These are phyloP conservation scores for Stichodactyla helianthus DNA, from an alignment of 64 coral and sea anemone species.

Conservation along the genomic window DNA sequence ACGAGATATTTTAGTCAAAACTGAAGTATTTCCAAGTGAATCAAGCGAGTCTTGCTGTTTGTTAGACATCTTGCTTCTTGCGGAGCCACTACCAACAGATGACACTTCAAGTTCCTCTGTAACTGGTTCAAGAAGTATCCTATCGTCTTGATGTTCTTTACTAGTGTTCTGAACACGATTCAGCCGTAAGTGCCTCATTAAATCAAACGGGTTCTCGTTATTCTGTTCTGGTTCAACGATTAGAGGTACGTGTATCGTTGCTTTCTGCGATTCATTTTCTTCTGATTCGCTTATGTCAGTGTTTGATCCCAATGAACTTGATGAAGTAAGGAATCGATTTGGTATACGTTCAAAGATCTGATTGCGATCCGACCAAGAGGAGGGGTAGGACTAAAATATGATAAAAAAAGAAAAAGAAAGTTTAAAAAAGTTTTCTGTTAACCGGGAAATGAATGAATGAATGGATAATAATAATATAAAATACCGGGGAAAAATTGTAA, in stretches of 20 bases:
- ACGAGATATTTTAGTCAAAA: slow-evolving; percentile 7
- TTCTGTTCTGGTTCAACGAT: slow-evolving; percentile 68
- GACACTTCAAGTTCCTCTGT: slow-evolving; percentile 85
- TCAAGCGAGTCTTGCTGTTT: slow-evolving; percentile 34
- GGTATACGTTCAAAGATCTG: background rate
- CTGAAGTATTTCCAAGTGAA: background rate
- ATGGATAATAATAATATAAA: too few relatives aligned
- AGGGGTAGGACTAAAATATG: background rate
- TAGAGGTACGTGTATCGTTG: slow-evolving; percentile 19
- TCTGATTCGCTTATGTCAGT: background rate
- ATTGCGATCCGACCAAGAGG: slow-evolving; percentile 11
- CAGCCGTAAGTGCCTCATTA: slow-evolving; percentile 77
- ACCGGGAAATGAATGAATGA: too few relatives aligned
- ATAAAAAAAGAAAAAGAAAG: background rate
- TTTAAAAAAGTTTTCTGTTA: too few relatives aligned
- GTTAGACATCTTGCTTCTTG: slow-evolving; percentile 51
- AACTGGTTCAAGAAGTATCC: slow-evolving; percentile 59
- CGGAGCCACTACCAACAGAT: slow-evolving; percentile 62
- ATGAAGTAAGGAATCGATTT: background rate
- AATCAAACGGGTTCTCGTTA: slow-evolving; percentile 54
- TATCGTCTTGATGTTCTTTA: slow-evolving; percentile 20
- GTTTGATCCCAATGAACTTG: background rate
- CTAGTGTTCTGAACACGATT: slow-evolving; percentile 44
- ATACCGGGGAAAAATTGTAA: too few relatives aligned
- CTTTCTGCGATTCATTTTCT: background rate